Evolutionary conservation across 1,140 invertebrate genomes (phyloP).

Genomic region (Armadillidium nasatum): DNA sequence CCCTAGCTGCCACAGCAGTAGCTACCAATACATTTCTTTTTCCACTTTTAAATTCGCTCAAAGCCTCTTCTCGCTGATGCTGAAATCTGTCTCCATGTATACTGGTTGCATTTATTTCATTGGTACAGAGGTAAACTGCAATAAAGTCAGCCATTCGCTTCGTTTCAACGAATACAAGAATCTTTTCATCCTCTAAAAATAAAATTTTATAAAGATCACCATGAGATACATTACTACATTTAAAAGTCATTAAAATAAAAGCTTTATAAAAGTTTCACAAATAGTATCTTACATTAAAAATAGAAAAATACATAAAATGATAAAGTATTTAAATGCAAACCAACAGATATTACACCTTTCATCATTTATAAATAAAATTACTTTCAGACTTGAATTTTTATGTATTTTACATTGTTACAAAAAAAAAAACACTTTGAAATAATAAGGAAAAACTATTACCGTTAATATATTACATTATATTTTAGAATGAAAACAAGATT

Average conservation of each 20-base stretch:
- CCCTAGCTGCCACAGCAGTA: slow-evolving; percentile 85
- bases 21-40: slow-evolving; percentile 75
- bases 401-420: too few species aligned
- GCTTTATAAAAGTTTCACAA: not conserved
- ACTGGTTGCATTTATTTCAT: slow-evolving; percentile 65
- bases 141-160: slow-evolving; percentile 87
- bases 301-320: too few species aligned
- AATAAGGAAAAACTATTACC: too few species aligned
- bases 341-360: too few species aligned
- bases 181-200: slow-evolving; percentile 53
- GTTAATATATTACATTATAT: too few species aligned
- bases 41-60: slow-evolving; percentile 74
- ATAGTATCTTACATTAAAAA: not conserved
- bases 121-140: slow-evolving; percentile 66
- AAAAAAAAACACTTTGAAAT: too few species aligned
- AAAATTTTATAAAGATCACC: not conserved
- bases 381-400: too few species aligned
- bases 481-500: too few species aligned
- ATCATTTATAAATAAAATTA: too few species aligned
- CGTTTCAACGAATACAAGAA: slow-evolving; percentile 83
- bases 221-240: not conserved
- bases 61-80: slow-evolving; percentile 78
- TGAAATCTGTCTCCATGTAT: slow-evolving; percentile 92
- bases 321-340: not conserved
- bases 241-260: not conserved